Base-by-base conservation (phyloP, 2,888 invertebrate species). In the Pegoplata infirma region DNA sequence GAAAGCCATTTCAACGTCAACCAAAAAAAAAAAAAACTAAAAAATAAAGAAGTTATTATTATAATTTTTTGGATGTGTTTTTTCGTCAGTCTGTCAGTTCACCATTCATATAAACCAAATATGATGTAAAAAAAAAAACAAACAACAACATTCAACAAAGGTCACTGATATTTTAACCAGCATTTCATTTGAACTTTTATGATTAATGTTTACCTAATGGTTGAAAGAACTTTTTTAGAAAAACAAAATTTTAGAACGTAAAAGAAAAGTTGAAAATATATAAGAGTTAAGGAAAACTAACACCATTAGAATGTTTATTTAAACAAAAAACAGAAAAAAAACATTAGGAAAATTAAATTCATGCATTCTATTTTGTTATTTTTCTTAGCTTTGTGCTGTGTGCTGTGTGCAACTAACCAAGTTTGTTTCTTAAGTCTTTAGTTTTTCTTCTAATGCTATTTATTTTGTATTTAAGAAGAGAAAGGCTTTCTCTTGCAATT, bases 401-500 rank as follows among this genome's bases (percentile, higher is more conserved):
- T 44, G 55, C 46, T 16, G n/a, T n/a, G n/a, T n/a, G n/a, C n/a
- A n/a, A n/a, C n/a, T n/a, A n/a, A 16, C 40, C 36, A 16, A 63
- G 64, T 71, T 67, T 77, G 72, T 68, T 67, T 47, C 49, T 61
- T 61, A 61, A 67, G 61, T 78, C 72, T 67, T 78, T 74, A 51
- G 73, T 64, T 68, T 67, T 49, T 49, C 17, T 21, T 58, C 28
- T 10, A 44, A 44, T 25, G n/a, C 49, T 19, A 25, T n/a, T n/a
- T n/a, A n/a, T n/a, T n/a, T 19, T 76, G 68, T 59, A 59, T 17
- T 73, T 76, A 46, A 58, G 75, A 79, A 84, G 86, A 87, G 87
- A 87, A 87, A 87, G 87, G 84, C 87, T 87, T 87, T 87, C 87
- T 87, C 86, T 86, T 84, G 84, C 74, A 68, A 67, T 83, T 81